Base-by-base conservation (phyloP, 2,888 invertebrate genomes). In the Leucozona laternaria region DNA sequence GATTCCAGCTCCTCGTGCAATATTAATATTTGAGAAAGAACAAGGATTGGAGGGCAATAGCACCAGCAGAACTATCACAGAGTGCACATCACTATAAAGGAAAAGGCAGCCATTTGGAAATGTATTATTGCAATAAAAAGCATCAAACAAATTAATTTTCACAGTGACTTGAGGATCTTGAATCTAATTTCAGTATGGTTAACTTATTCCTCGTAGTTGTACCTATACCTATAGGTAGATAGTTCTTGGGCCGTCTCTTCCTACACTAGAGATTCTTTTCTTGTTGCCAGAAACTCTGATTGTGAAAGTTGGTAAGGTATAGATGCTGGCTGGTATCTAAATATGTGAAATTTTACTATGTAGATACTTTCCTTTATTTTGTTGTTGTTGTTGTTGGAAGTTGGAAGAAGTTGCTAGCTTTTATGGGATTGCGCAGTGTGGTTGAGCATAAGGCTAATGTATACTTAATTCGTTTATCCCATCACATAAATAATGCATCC, bases 61-160 rank as follows among this genome's bases (percentile, higher is more conserved):
- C 77, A 76, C 70, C 22, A 57, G 28, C 17, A 64, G 55, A 71
- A 76, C 70, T 50, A 68, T 50, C 34, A 62, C 15, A 58, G 58
- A 64, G 43, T 43, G 45, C 48, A 68, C 68, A 78, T 78, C 58
- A 64, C 82, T 72, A 68, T 55, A 77, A 77, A 68, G 77, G 77
- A 50, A 40, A 37, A 81, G 55, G 71, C 85, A 85, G 72, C 81
- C 85, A 73, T 64, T 81, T 85, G 81, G 81, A 85, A 85, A 85
- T 85, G 77, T 81, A 80, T 85, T 85, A 85, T 81, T 85, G 85
- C 81, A 81, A 85, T 85, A 68, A 85, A 85, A 85, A 81, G 68
- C 77, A 85, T 85, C 53, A 85, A 58, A 81, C 77, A 81, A 81
- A 80, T 58, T 78, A 55, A 85, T 85, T 85, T 81, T 72, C 73